phyloP scores from a whole-genome alignment of 2,113 vertebrate genomes.

The Tringa solitaria region DNA sequence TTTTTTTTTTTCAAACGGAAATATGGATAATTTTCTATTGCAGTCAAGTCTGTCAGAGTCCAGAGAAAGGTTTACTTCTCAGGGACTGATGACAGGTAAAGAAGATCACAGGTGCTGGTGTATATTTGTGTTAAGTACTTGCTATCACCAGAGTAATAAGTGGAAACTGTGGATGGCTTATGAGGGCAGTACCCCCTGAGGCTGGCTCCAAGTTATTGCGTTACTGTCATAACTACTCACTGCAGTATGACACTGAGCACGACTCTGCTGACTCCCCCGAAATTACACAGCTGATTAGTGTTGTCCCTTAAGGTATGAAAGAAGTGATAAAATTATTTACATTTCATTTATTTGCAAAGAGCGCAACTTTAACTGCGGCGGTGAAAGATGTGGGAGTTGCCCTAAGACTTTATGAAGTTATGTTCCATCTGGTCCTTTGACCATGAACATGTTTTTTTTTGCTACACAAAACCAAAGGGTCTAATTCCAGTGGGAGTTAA shows the following conservation, averaged over 20 bases:
- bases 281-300: conserved; percentile 30
- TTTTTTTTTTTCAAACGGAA: neutral
- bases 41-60: neutral
- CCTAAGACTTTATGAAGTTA: neutral
- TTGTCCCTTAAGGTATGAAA: neutral
- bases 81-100: neutral
- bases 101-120: neutral
- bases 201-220: conserved; percentile 8
- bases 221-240: conserved; percentile 14
- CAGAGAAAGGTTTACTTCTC: neutral
- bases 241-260: neutral
- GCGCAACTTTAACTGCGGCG: neutral
- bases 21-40: neutral
- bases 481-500: neutral
- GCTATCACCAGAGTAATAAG: neutral
- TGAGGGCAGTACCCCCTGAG: neutral
- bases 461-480: neutral
- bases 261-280: neutral
- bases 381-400: neutral
- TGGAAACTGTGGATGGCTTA: neutral
- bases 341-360: conserved; percentile 15
- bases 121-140: neutral
- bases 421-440: neutral
- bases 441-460: neutral
- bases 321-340: neutral